Evolutionary conservation across 2,888 invertebrate species (phyloP).

Genomic region (Litoditis marina): DNA sequence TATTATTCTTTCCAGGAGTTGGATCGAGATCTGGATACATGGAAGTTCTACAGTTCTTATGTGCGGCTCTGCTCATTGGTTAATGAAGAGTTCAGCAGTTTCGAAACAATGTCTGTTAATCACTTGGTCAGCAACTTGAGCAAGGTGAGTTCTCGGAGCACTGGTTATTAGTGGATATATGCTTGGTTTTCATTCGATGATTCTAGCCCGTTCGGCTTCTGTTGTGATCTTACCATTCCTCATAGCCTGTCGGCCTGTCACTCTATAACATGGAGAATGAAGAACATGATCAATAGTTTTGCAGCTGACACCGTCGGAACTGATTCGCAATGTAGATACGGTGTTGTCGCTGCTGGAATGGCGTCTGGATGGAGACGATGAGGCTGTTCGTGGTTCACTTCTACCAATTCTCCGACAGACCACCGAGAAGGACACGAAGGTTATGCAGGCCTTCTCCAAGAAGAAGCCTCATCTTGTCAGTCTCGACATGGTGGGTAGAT

Average conservation of each 20-base stretch:
- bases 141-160: neutral
- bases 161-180: too few relatives aligned
- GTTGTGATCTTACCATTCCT: neutral
- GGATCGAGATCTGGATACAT: slow-evolving; percentile 18
- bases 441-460: slow-evolving; percentile 5
- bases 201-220: too few relatives aligned
- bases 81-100: slow-evolving; percentile 20
- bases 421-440: neutral
- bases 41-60: slow-evolving; percentile 27
- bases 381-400: neutral
- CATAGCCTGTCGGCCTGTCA: neutral
- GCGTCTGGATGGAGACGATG: neutral
- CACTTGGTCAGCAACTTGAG: neutral
- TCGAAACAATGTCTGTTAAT: slow-evolving; percentile 2
- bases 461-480: neutral
- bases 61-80: slow-evolving; percentile 25
- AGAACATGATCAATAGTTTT: too few relatives aligned
- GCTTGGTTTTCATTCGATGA: too few relatives aligned
- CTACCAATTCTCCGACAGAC: neutral
- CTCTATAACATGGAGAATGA: too few relatives aligned
- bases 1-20: slow-evolving; percentile 22
- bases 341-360: neutral
- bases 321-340: neutral
- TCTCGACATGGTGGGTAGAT: slow-evolving; percentile 11
- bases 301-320: neutral